phyloP scores from a whole-genome alignment of 1,140 invertebrate genomes.

The Lasioglossum baleicum region DNA sequence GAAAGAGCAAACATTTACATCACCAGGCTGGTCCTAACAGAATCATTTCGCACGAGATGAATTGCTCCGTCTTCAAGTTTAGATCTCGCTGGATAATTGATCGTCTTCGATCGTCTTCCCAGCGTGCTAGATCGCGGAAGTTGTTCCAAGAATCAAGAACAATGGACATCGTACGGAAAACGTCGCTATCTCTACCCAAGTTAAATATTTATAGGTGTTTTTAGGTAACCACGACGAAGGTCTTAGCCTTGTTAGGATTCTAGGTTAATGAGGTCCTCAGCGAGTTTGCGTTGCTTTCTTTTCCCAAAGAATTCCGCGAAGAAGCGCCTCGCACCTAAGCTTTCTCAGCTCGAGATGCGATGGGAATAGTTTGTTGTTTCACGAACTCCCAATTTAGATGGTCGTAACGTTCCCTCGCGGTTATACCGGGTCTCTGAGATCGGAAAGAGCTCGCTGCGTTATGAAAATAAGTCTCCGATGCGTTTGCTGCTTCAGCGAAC shows the following conservation, averaged over 20 bases:
- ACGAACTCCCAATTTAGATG: constrained; percentile 45
- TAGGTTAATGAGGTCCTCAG: not conserved
- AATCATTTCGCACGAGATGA: too few relatives aligned
- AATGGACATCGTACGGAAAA: too few relatives aligned
- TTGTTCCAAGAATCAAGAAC: too few relatives aligned
- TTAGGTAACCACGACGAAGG: too few relatives aligned
- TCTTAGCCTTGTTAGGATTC: not conserved
- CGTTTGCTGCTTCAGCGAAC: constrained; percentile 28
- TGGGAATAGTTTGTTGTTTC: constrained; percentile 44
- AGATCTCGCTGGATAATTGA: too few relatives aligned
- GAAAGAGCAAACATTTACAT: too few relatives aligned
- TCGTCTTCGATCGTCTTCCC: too few relatives aligned
- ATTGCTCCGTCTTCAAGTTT: too few relatives aligned
- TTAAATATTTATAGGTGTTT: too few relatives aligned
- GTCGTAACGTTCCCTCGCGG: constrained; percentile 39
- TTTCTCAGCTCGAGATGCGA: constrained; percentile 4
- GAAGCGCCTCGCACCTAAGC: not conserved
- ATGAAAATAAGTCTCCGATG: constrained; percentile 23
- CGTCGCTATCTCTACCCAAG: too few relatives aligned
- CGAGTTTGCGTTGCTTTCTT: not conserved
- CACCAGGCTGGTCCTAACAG: too few relatives aligned
- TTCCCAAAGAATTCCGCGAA: not conserved
- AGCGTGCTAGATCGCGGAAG: too few relatives aligned
- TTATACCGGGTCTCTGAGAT: not conserved
- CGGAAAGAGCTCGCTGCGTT: not conserved